Conservation (phyloP, 2,797 vertebrate genomes). For the Micrastur ruficollis region DNA sequence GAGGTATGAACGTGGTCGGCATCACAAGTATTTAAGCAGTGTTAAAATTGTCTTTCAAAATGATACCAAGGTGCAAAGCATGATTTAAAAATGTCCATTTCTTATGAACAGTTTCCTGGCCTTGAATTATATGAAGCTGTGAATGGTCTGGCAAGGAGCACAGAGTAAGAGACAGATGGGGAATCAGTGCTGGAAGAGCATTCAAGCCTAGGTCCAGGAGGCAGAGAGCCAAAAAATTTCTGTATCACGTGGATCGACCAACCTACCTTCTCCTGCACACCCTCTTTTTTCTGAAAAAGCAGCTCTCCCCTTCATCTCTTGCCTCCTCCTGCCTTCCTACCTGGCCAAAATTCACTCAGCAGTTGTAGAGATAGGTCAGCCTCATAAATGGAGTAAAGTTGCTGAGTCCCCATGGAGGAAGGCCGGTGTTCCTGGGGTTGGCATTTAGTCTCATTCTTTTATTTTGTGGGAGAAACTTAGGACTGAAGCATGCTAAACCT, state of each 20-base stretch:
- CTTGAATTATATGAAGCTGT: slow-evolving; percentile 10
- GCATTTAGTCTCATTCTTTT: neutral
- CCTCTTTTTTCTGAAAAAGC: neutral
- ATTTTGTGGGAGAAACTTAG: neutral
- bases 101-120: neutral
- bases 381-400: neutral
- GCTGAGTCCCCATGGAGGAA: rapidly evolving
- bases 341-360: neutral
- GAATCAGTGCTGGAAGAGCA: slow-evolving; percentile 23
- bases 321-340: neutral
- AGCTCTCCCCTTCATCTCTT: neutral
- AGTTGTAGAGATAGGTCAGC: neutral
- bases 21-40: neutral
- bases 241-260: neutral
- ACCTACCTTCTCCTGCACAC: neutral
- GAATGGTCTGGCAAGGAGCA: slow-evolving; percentile 17
- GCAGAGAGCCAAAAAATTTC: neutral
- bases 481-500: neutral
- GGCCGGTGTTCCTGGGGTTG: neutral
- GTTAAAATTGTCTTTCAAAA: neutral
- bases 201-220: neutral
- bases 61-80: neutral
- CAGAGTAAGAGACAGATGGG: neutral
- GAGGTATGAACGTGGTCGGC: neutral
- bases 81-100: neutral